Evolutionary conservation across 2,888 invertebrate genomes (phyloP), one percentile per base, ranked within the genome.

Genomic region (Machimus rusticus): DNA sequence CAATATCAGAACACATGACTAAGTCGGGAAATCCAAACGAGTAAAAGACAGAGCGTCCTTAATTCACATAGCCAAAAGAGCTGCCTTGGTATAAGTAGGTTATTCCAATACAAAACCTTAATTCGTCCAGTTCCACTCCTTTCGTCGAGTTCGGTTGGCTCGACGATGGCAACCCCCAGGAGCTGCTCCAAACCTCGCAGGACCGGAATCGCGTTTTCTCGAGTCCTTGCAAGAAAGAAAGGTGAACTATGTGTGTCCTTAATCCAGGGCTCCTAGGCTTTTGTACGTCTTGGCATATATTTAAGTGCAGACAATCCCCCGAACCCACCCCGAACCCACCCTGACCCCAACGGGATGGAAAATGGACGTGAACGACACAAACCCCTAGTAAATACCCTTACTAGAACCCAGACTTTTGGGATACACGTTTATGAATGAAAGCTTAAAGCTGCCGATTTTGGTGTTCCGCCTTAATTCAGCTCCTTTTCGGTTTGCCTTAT

Each of bases 401-500:
- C 31, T 74, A 37, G 34, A 51, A 28, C 5, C 31, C 3, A 34
- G 84, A 77, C 87, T 87, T 84, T 84, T 9, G 31, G 9, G 39
- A 31, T 5, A 76, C 37, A 86, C 31, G 81, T 87, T 87, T 86
- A 87, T 87, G 87, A 87, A 87, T 87, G 87, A 87, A 87, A 79
- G 86, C 79, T 46, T 57, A 79, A 28, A 23, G 76, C 74, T 28
- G 19, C n/a, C 14, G 78, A 74, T 43, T 34, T 34, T 37, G 46
- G 37, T 51, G 55, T 77, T 81, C 16, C 28, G 14, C 81, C 51
- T 51, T 14, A 51, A 51, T 81, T 34, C 16, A 81, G 16, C 81
- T 28, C 31, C 51, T 51, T 51, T 46, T 51, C 76, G 34, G 76
- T 37, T 37, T 34, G n/a, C n/a, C n/a, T 37, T 76, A 37, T n/a